These are phyloP conservation scores for Lycodopsis pacificus DNA, from an alignment of 2,797 vertebrate genomes.

Conservation along the genomic window DNA sequence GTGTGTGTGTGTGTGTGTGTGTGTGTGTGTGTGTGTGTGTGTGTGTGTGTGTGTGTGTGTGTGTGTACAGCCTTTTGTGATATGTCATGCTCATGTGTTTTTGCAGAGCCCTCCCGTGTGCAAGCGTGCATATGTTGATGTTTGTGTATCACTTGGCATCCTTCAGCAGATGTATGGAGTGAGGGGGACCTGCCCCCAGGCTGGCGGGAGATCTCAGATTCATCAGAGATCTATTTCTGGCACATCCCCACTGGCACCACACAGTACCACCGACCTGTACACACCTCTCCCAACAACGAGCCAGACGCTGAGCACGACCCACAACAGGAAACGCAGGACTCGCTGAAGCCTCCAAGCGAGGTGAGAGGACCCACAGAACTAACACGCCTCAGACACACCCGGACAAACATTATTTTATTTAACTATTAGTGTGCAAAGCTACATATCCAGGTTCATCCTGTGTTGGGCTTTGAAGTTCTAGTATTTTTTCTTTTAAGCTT, in stretches of 20 bases:
- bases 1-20: slow-evolving; percentile 19
- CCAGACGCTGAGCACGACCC: slow-evolving; percentile 70
- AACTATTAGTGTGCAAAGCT: not conserved
- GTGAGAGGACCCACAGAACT: slow-evolving; percentile 68
- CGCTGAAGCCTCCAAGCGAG: slow-evolving; percentile 85
- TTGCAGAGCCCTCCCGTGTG: not conserved
- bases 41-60: slow-evolving; percentile 23
- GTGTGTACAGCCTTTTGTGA: not conserved
- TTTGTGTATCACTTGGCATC: slow-evolving; percentile 50
- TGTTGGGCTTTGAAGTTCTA: not conserved
- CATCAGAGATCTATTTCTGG: slow-evolving; percentile 96
- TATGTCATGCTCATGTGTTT: not conserved
- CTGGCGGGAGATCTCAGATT: slow-evolving; percentile 93
- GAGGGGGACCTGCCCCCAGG: slow-evolving; percentile 94
- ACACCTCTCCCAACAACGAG: slow-evolving; percentile 41
- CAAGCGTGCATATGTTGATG: not conserved
- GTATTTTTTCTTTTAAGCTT: not conserved
- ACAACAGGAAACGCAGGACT: slow-evolving; percentile 72
- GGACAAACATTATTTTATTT: slow-evolving; percentile 7
- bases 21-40: slow-evolving; percentile 22
- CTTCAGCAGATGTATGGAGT: slow-evolving; percentile 90
- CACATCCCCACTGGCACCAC: slow-evolving; percentile 94
- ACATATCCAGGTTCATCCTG: not conserved
- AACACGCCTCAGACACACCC: slow-evolving; percentile 33
- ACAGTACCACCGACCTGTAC: slow-evolving; percentile 90